These are phyloP conservation scores for Coremacera marginata DNA, from an alignment of 2,888 invertebrate species.

Conservation along the genomic window DNA sequence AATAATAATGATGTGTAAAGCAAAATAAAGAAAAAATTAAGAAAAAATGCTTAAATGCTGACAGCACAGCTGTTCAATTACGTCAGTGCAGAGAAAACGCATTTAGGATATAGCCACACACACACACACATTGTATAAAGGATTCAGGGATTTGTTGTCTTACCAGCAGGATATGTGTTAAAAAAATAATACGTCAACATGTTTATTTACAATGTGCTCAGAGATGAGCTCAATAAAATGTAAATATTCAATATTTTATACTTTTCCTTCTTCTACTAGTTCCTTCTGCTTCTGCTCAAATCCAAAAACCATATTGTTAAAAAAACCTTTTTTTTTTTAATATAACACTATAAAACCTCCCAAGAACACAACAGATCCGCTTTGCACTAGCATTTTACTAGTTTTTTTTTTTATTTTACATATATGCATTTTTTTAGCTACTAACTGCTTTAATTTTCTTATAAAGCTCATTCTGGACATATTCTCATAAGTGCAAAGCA, in stretches of 20 bases:
- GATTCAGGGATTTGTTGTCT: too few species aligned
- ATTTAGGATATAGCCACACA: too few species aligned
- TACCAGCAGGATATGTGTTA: too few species aligned
- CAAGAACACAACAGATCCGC: not conserved
- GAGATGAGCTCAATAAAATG: constrained; percentile 53
- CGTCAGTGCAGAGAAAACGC: too few species aligned
- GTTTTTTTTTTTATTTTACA: too few species aligned
- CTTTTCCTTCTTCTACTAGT: not conserved
- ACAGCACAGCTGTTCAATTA: not conserved
- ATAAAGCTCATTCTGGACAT: not conserved
- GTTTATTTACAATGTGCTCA: constrained; percentile 53
- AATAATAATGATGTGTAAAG: not conserved
- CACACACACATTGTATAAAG: too few species aligned
- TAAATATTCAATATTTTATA: constrained; percentile 47
- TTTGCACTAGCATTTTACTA: too few species aligned
- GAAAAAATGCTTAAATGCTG: not conserved
- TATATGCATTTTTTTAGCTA: too few species aligned
- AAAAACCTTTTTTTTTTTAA: not conserved
- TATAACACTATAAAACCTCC: not conserved
- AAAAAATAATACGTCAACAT: constrained; percentile 42
- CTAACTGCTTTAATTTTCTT: too few species aligned
- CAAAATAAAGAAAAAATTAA: not conserved
- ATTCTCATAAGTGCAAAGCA: too few species aligned
- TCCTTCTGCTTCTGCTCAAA: not conserved
- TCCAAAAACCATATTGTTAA: not conserved